Evolutionary conservation across 35 echinoderm and acorn worm genomes (phyloP).

Genomic region (Apostichopus japonicus): DNA sequence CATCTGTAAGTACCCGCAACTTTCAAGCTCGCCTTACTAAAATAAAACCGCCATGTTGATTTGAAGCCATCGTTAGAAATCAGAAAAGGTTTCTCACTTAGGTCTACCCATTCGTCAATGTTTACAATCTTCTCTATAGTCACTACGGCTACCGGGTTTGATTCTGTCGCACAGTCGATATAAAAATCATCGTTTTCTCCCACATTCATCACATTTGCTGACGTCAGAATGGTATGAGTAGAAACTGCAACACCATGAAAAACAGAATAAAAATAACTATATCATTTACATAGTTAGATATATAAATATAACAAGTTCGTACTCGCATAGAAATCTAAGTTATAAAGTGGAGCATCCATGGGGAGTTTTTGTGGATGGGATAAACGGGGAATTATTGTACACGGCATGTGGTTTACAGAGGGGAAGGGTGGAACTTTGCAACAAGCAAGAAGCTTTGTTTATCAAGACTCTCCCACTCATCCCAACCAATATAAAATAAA

Average conservation of each 20-base stretch:
- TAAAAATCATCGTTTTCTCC: background rate
- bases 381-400: too few species aligned
- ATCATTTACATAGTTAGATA: too few species aligned
- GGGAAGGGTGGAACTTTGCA: too few species aligned
- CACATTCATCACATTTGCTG: background rate
- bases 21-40: background rate
- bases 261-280: too few species aligned
- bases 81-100: background rate
- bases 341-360: too few species aligned
- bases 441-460: too few species aligned
- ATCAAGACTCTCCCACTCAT: too few species aligned
- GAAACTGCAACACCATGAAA: background rate
- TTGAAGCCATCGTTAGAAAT: background rate
- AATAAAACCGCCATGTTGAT: background rate
- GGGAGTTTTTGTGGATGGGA: too few species aligned
- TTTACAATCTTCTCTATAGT: conserved; percentile 7
- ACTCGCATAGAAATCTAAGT: too few species aligned
- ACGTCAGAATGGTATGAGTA: background rate
- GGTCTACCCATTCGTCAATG: background rate
- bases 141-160: background rate
- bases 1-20: background rate
- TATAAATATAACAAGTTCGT: too few species aligned
- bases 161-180: background rate
- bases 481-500: too few species aligned
- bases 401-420: too few species aligned